Evolutionary conservation across 2,797 vertebrate species (phyloP).

Genomic region (Columba guinea): DNA sequence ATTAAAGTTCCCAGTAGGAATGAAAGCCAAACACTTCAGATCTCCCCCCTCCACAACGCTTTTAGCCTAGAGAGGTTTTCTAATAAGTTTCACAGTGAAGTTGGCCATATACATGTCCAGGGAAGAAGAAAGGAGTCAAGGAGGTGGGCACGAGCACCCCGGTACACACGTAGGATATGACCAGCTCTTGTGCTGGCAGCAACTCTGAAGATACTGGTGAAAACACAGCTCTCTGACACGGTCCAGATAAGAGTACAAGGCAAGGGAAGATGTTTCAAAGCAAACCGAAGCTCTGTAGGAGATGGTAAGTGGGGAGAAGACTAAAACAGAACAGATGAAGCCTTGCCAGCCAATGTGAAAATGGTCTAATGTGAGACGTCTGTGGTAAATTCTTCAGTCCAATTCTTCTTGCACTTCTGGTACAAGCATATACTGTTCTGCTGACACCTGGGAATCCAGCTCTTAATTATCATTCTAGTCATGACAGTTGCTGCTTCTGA

Average conservation of each 20-base stretch:
- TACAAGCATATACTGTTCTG: not conserved
- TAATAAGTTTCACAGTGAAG: not conserved
- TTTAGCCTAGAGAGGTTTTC: not conserved
- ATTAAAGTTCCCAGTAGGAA: not conserved
- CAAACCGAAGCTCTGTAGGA: not conserved
- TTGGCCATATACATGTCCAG: not conserved
- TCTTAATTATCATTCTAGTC: conserved; percentile 41
- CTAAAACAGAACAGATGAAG: not conserved
- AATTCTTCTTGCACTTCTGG: not conserved
- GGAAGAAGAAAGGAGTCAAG: not conserved
- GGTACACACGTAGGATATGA: not conserved
- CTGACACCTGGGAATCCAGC: conserved; percentile 2
- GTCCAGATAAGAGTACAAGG: not conserved
- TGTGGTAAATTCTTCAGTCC: not conserved
- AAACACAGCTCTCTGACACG: not conserved
- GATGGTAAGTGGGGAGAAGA: not conserved
- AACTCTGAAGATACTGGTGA: not conserved
- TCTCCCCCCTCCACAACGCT: not conserved
- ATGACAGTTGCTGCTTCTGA: not conserved
- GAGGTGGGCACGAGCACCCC: not conserved
- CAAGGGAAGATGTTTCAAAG: not conserved
- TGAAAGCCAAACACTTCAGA: not conserved
- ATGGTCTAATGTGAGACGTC: not conserved
- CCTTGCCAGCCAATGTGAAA: not conserved
- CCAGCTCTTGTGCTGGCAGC: not conserved